A percentile compares a stretch with the other conserved stretches of the same genome.
Evolutionary conservation across 2,113 vertebrate genomes (phyloP).

Genomic region (Nannobrachium achirus): DNA sequence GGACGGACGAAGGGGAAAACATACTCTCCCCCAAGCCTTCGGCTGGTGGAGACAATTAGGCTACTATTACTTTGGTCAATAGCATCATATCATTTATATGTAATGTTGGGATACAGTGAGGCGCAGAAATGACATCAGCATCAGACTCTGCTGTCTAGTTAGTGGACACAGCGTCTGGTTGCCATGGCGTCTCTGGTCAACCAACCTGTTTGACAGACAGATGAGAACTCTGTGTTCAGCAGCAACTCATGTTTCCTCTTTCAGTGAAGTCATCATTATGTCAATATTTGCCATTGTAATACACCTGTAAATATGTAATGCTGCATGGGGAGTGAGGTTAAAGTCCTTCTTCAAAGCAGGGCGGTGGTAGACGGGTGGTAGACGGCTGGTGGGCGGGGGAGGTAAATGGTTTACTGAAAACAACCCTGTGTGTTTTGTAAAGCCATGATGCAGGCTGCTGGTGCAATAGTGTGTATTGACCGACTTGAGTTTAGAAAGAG

Average conservation of each 20-base stretch:
- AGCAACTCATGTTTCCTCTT: slow-evolving; percentile 76
- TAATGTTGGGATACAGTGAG: neutral
- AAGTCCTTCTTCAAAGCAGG: slow-evolving; percentile 21
- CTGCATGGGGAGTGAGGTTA: slow-evolving; percentile 33
- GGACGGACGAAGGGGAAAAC: too few species aligned
- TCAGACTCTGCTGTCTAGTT: slow-evolving; percentile 9
- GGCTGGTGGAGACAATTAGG: too few species aligned
- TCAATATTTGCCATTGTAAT: slow-evolving; percentile 79
- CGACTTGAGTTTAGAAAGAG: too few species aligned
- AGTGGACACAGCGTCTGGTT: slow-evolving; percentile 56
- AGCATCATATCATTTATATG: neutral
- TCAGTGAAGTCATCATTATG: slow-evolving; percentile 70
- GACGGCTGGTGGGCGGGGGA: too few species aligned
- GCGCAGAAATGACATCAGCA: slow-evolving; percentile 27
- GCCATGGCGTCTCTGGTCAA: slow-evolving; percentile 44
- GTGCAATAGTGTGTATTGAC: neutral
- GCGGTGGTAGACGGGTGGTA: neutral
- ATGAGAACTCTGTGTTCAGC: slow-evolving; percentile 48
- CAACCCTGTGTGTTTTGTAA: slow-evolving; percentile 43
- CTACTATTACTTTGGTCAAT: neutral
- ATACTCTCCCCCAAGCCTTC: too few species aligned
- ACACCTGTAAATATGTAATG: slow-evolving; percentile 63
- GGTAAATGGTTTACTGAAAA: slow-evolving; percentile 67
- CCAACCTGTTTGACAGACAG: slow-evolving; percentile 70
- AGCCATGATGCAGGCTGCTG: slow-evolving; percentile 42